Evolutionary conservation across 2,113 vertebrate species (phyloP).

Genomic region (Datnioides undecimradiatus): DNA sequence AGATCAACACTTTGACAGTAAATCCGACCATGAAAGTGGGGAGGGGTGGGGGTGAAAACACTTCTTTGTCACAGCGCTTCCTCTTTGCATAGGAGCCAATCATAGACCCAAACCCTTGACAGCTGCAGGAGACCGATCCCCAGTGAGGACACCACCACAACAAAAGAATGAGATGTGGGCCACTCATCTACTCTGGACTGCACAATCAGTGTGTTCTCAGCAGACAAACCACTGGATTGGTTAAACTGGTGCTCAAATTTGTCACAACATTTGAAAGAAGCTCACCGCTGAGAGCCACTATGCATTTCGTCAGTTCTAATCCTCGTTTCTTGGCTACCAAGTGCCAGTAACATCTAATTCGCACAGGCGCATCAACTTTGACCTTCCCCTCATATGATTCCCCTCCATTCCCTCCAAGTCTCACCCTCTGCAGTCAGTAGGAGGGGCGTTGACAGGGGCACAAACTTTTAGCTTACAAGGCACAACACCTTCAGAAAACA

Average conservation of each 20-base stretch:
- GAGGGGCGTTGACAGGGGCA: constrained; percentile 44
- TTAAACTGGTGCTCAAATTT: constrained; percentile 51
- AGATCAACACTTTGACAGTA: constrained; percentile 70
- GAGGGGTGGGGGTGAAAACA: constrained; percentile 10
- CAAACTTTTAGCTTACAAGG: constrained; percentile 34
- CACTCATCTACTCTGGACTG: background rate
- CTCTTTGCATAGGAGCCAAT: constrained; percentile 40
- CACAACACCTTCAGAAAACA: constrained; percentile 48
- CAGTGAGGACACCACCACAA: constrained; percentile 10
- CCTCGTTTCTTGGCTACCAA: constrained; percentile 60
- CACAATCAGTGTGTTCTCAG: constrained; percentile 33
- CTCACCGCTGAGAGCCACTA: constrained; percentile 35
- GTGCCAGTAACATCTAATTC: constrained; percentile 58
- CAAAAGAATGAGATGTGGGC: background rate
- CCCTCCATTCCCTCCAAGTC: background rate
- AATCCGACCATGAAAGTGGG: constrained; percentile 65
- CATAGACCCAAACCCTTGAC: constrained; percentile 30
- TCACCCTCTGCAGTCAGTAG: constrained; percentile 1
- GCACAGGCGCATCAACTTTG: constrained; percentile 39
- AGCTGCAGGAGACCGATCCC: constrained; percentile 16
- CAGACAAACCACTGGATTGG: constrained; percentile 38
- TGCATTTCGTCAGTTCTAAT: constrained; percentile 52
- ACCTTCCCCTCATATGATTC: constrained; percentile 45
- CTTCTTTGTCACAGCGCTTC: constrained; percentile 37
- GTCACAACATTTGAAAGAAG: constrained; percentile 42